Evolutionary conservation across 2,113 vertebrate genomes (phyloP).

Genomic region (Bothrops jararaca): DNA sequence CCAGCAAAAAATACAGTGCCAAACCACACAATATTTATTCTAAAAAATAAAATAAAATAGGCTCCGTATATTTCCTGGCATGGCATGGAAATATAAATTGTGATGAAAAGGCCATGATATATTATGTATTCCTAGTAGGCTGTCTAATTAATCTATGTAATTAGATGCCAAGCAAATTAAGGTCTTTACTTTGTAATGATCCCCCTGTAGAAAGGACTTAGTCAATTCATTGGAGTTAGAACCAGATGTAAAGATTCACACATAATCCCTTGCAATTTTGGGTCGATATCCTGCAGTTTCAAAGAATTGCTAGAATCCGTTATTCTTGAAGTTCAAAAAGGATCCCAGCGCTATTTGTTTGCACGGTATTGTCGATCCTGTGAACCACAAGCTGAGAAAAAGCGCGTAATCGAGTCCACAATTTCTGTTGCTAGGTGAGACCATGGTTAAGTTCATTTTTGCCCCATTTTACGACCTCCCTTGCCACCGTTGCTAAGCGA

Average conservation of each 20-base stretch:
- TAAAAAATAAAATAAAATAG: neutral
- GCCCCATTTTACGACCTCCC: too few species aligned
- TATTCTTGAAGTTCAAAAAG: accelerated
- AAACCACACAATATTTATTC: neutral
- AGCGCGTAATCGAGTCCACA: too few species aligned
- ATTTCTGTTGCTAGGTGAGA: too few species aligned
- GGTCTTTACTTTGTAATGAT: slow-evolving; percentile 2
- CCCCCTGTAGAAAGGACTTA: neutral
- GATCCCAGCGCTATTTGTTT: neutral
- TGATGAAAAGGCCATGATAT: neutral
- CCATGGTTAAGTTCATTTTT: too few species aligned
- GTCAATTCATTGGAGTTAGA: neutral
- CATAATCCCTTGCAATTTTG: neutral
- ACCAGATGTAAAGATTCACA: neutral
- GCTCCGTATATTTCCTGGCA: neutral
- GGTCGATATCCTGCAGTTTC: neutral
- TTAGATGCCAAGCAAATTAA: slow-evolving; percentile 22
- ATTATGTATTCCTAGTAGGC: slow-evolving; percentile 1
- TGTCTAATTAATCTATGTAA: slow-evolving; percentile 16
- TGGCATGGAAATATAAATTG: neutral
- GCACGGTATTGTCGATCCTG: neutral
- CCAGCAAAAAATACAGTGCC: neutral
- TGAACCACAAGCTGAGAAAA: neutral
- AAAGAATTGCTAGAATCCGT: neutral
- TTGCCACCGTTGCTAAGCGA: too few species aligned